Evolutionary conservation across 2,888 invertebrate genomes (phyloP).

Genomic region (Melolontha melolontha): DNA sequence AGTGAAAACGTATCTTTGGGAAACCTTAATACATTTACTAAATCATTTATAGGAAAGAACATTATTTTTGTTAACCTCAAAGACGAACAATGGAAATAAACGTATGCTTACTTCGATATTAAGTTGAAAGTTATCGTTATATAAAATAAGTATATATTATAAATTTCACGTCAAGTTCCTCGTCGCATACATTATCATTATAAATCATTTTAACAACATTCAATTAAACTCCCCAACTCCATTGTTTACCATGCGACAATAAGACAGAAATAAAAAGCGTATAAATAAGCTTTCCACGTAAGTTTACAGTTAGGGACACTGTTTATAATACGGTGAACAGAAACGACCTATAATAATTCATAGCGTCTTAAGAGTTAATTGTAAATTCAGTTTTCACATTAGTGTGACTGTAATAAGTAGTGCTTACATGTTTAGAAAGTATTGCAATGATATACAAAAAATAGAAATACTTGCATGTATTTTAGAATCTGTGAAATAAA

Average conservation of each 20-base stretch:
- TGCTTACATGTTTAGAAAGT: neutral
- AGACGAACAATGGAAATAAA: constrained; percentile 18
- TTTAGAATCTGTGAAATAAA: too few species aligned
- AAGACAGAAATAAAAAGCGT: constrained; percentile 40
- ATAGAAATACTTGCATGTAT: too few species aligned
- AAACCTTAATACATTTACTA: neutral
- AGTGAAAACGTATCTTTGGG: neutral
- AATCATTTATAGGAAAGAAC: neutral
- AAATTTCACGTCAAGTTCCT: constrained; percentile 40
- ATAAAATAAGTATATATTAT: constrained; percentile 23
- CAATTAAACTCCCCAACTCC: constrained; percentile 43
- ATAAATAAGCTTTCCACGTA: constrained; percentile 38
- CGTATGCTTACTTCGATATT: constrained; percentile 12
- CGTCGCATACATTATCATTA: constrained; percentile 43
- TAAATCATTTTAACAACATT: constrained; percentile 45
- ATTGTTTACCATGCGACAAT: constrained; percentile 42
- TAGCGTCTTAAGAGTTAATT: constrained; percentile 24
- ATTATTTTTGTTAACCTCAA: neutral
- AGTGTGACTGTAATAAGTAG: constrained; percentile 1
- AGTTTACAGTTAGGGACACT: constrained; percentile 39
- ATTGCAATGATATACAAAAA: too few species aligned
- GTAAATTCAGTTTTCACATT: constrained; percentile 29
- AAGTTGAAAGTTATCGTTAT: constrained; percentile 32
- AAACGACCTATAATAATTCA: constrained; percentile 18
- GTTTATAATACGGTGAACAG: constrained; percentile 18